A percentile compares a stretch with the other conserved stretches of the same genome.
phyloP scores from a whole-genome alignment of 1,140 invertebrate genomes.

The Drosophila willistoni region DNA sequence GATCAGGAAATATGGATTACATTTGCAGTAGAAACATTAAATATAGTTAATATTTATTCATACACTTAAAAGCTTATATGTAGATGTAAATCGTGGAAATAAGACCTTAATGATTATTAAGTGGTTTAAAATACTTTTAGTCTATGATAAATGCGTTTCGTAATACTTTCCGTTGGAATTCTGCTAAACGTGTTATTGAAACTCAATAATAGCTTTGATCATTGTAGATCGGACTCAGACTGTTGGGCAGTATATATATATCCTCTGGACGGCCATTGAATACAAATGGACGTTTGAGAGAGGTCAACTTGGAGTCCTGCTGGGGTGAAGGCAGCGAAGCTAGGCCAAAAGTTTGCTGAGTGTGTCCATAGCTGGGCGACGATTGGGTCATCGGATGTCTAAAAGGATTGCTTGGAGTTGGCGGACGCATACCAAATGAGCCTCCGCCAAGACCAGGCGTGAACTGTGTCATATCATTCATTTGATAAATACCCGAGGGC shows the following conservation, averaged over 20 bases:
- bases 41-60: neutral
- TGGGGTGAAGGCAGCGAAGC: constrained; percentile 82
- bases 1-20: no score
- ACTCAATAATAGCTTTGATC: constrained; percentile 64
- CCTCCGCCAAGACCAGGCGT: constrained; percentile 37
- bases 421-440: constrained; percentile 56
- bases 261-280: constrained; percentile 92
- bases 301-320: constrained; percentile 86
- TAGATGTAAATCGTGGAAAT: neutral
- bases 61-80: neutral
- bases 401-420: constrained; percentile 67
- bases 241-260: constrained; percentile 88
- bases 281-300: constrained; percentile 88
- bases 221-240: constrained; percentile 86
- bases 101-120: neutral
- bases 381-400: constrained; percentile 41
- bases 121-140: neutral
- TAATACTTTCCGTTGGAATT: constrained; percentile 63
- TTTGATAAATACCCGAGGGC: constrained; percentile 88
- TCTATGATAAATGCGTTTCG: constrained; percentile 45
- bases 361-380: constrained; percentile 39
- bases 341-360: constrained; percentile 66
- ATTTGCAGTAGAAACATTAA: no score
- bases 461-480: constrained; percentile 82
- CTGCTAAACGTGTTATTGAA: neutral